Base-by-base conservation (phyloP, 53 echinoderm and acorn worm species). In the Hippasteria phrygiana region DNA sequence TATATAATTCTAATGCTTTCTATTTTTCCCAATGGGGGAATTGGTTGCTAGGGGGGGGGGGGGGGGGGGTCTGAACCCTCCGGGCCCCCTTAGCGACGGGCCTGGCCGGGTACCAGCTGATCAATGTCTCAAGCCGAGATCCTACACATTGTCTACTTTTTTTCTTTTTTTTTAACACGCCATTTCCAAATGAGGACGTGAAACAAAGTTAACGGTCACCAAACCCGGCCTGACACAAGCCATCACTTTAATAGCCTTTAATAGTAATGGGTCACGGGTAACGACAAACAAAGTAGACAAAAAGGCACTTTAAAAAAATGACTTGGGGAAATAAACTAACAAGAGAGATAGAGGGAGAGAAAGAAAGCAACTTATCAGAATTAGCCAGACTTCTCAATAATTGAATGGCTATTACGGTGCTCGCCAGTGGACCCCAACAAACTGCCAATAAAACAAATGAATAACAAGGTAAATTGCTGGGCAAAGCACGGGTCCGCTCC, bases 391-490 rank as follows among this genome's bases (percentile, higher is more conserved):
- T 55, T 55, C 78, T 78, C 48, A 55, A 78, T 78, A 78, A 78
- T 55, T 78, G 78, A 78, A 78, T 78, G 76, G 75, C 36, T 37
- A n/a, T 55, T 38, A 24, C 78, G 78, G 55, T 55, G 36, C 78
- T 36, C 59, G 56, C 14, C 55, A 76, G 51, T 34, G 37, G 34
- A 47, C 76, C 54, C 37, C 17, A 59, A 56, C 62, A 78, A 78
- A 56, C 59, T 78, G 38, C 56, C 78, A 56, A 78, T 78, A 78
- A 59, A 78, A 37, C 78, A 40, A 78, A 56, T 78, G 76, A 76
- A 33, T 16, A 32, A 50, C 8, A 18, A 3, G 74, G 32, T 28
- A 76, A 35, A 54, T 34, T 12, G 46, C 50, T 18, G 45, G 32
- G 6, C 33, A 24, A 37, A 38, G 55, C 34, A 55, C n/a, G 40